A percentile compares a stretch with the other conserved stretches of the same genome.
Evolutionary conservation across 2,888 invertebrate genomes (phyloP).

Genomic region (Stegana nigrithorax): DNA sequence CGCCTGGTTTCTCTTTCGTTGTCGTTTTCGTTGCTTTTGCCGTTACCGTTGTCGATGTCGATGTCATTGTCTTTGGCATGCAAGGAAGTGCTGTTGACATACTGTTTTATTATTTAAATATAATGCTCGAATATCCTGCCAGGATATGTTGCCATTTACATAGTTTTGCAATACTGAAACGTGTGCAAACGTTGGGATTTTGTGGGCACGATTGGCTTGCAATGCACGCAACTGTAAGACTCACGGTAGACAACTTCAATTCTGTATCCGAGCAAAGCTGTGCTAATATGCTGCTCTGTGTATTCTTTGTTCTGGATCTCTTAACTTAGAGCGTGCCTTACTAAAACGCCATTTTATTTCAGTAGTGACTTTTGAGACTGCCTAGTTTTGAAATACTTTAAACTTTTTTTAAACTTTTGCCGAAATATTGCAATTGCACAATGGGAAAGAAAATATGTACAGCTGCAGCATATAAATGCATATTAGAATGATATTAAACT

Average conservation of each 20-base stretch:
- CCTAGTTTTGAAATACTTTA: too few species aligned
- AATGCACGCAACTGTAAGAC: too few species aligned
- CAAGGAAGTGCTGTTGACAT: conserved; percentile 13
- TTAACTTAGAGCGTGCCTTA: neutral
- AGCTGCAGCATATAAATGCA: too few species aligned
- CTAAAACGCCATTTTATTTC: neutral
- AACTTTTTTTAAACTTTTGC: too few species aligned
- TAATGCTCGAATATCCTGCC: conserved; percentile 9
- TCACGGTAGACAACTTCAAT: too few species aligned
- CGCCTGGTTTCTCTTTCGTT: neutral
- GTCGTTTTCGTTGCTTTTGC: neutral
- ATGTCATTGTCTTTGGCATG: neutral
- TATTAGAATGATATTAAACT: too few species aligned
- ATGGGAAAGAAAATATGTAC: too few species aligned
- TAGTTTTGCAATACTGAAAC: neutral
- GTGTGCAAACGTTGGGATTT: neutral
- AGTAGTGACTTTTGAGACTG: too few species aligned
- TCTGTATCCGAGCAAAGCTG: too few species aligned
- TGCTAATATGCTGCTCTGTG: neutral
- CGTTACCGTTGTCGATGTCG: neutral
- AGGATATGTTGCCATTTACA: conserved; percentile 10
- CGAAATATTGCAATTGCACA: too few species aligned
- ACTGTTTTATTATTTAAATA: conserved; percentile 12
- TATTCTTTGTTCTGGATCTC: neutral
- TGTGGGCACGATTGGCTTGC: too few species aligned